Conservation (phyloP, 2,888 invertebrate genomes). For the Lamellibrachia satsuma region DNA sequence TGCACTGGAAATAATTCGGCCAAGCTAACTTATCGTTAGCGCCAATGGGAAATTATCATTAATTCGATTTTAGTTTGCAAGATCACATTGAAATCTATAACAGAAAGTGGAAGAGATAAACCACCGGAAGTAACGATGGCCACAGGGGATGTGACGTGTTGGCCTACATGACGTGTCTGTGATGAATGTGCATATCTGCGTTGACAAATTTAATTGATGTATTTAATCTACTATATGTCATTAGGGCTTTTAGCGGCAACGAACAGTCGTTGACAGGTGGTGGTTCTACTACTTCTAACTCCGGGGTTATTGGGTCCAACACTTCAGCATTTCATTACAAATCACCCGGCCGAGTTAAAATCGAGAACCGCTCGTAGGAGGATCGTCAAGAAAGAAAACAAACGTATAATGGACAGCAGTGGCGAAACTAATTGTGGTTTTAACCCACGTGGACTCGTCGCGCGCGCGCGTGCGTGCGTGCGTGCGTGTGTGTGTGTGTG, state of each 20-base stretch:
- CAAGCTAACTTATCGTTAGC: no score
- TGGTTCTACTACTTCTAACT: background rate
- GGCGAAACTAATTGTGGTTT: no score
- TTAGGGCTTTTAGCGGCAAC: background rate
- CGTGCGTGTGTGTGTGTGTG: no score
- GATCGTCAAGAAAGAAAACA: no score
- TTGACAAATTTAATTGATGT: background rate
- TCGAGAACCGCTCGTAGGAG: background rate
- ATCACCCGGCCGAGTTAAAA: background rate
- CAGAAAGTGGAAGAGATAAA: background rate
- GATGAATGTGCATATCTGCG: background rate
- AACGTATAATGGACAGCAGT: no score
- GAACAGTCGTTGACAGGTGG: background rate
- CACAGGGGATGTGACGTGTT: background rate
- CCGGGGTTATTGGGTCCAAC: background rate
- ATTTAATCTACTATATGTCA: background rate
- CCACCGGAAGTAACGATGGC: background rate
- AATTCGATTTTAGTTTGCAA: background rate
- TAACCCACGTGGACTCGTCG: no score
- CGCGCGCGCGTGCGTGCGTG: background rate
- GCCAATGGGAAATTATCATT: no score
- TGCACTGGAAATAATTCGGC: no score
- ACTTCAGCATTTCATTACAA: background rate
- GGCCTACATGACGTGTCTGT: background rate
- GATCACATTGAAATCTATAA: background rate